These are phyloP conservation scores for Tarsius wallacei DNA, from an alignment of 2,797 vertebrate species.

Conservation along the genomic window DNA sequence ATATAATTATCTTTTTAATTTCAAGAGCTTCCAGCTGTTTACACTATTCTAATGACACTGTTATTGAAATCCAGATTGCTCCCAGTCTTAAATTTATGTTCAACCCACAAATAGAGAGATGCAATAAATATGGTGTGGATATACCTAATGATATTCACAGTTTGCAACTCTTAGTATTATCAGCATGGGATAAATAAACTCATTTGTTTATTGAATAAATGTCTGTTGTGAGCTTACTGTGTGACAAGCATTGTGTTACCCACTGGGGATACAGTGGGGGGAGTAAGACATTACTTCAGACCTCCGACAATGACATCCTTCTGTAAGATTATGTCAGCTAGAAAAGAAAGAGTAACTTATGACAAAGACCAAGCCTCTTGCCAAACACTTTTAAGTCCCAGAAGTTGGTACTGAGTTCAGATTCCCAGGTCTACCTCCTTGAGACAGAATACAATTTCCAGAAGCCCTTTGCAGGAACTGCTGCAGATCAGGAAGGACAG, in stretches of 20 bases:
- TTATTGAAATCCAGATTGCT: slow-evolving; percentile 55
- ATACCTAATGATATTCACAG: slow-evolving; percentile 52
- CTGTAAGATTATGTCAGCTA: neutral
- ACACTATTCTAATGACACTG: slow-evolving; percentile 68
- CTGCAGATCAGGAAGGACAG: neutral
- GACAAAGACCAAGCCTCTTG: neutral
- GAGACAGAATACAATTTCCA: neutral
- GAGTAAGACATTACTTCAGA: neutral
- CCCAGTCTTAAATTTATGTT: slow-evolving; percentile 63
- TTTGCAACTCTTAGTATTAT: neutral
- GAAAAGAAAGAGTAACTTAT: neutral
- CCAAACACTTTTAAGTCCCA: neutral
- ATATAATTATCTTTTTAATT: slow-evolving; percentile 75
- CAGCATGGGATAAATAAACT: neutral
- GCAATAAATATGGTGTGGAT: neutral
- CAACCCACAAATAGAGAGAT: slow-evolving; percentile 43
- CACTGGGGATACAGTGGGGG: neutral
- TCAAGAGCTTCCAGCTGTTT: slow-evolving; percentile 69
- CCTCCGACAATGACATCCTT: neutral
- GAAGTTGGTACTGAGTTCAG: neutral
- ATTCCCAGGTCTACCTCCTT: neutral
- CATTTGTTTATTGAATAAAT: neutral
- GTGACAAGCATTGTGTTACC: neutral
- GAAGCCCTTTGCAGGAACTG: neutral
- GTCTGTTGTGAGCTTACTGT: neutral